Evolutionary conservation across 2,797 vertebrate species (phyloP), one percentile per base, ranked within the genome.

Genomic region (Hoplostethus mediterraneus): DNA sequence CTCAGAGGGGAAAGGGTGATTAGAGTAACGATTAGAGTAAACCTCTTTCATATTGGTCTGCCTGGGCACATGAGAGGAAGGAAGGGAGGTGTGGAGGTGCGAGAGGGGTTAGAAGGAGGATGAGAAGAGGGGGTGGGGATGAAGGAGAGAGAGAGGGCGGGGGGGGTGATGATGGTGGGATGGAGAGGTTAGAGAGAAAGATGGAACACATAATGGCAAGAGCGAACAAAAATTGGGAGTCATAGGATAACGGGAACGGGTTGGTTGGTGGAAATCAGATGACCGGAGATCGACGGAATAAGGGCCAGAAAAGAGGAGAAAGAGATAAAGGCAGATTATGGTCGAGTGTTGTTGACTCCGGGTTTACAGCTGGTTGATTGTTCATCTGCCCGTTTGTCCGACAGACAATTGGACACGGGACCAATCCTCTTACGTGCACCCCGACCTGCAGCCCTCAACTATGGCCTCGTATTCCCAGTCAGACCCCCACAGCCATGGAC

Each of bases 371-470:
- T 81, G 84, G 47, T 77, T 84, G 88, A 86, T 79, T 87, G 88
- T 87, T 84, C 78, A 86, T 85, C 82, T 88, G 79, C 82, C 65
- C 69, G 83, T 84, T 83, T 82, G 51, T 80, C 54, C 60, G 63
- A 58, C 79, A 75, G 73, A 80, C 76, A 60, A 67, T 49, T 76
- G 77, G 80, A 82, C 79, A 73, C 73, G 61, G 5, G 25, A 81
- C 59, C 87, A 89, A 89, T 92, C 90, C 83, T 91, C 83, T 92
- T 92, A 87, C 81, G 78, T 38, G 69, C 56, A 72, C 77, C 71
- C 76, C 52, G 25, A 89, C 81, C 80, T 81, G 71, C 62, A 1
- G 54, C 28, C 62, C 66, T 89, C 87, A 90, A 90, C 84, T 81
- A 21, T 17, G 21, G 56, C 62, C 77, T 82, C 63, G 73, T 56